Evolutionary conservation across 53 echinoderm and acorn worm genomes (phyloP).

Genomic region (Pentamera pediparva): DNA sequence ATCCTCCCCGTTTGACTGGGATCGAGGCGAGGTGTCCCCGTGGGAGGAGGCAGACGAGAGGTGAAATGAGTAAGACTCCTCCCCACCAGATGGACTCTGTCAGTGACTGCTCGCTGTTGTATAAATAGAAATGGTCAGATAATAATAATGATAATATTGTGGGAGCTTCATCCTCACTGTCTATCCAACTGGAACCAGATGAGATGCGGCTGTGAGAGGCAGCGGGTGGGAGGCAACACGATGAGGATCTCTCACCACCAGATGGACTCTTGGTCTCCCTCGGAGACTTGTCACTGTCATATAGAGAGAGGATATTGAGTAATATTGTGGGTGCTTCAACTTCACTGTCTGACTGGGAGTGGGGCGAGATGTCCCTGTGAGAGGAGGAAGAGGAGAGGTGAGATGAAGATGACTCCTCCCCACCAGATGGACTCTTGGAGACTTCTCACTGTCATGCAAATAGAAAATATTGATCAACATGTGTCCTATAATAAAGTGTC

Average conservation of each 20-base stretch:
- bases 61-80: constrained; percentile 23
- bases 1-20: constrained; percentile 37
- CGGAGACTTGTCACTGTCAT: background rate
- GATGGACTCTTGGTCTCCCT: constrained; percentile 18
- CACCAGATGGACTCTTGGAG: too few species aligned
- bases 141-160: constrained; percentile 22
- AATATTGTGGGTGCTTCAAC: constrained; percentile 75
- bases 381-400: constrained; percentile 23
- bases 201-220: constrained; percentile 15
- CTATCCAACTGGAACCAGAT: background rate
- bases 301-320: background rate
- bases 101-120: background rate
- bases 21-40: constrained; percentile 10
- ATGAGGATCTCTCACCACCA: background rate
- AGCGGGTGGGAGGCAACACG: constrained; percentile 20
- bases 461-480: too few species aligned
- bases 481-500: too few species aligned
- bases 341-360: constrained; percentile 23
- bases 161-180: constrained; percentile 55
- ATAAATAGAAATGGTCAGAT: background rate
- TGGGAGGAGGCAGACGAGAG: constrained; percentile 8
- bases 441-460: too few species aligned
- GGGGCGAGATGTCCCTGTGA: background rate
- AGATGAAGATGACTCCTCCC: constrained; percentile 16
- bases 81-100: constrained; percentile 22